phyloP scores from a whole-genome alignment of 2,797 vertebrate genomes.

The Pangasius mekongensis region DNA sequence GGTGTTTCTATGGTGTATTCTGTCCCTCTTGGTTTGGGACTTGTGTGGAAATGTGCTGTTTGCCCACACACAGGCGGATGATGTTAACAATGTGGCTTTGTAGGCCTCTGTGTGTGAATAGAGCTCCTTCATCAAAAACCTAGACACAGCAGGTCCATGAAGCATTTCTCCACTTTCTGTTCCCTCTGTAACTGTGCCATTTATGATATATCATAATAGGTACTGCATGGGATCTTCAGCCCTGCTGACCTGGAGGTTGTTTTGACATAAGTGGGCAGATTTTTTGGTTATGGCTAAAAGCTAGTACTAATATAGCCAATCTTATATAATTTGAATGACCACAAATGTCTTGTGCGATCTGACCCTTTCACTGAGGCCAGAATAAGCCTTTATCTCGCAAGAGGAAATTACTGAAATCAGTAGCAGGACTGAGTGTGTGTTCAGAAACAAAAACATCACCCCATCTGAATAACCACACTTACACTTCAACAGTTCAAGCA shows the following conservation, averaged over 20 bases:
- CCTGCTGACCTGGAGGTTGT: not conserved
- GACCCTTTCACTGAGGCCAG: not conserved
- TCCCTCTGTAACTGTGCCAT: not conserved
- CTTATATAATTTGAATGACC: not conserved
- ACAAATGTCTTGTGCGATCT: not conserved
- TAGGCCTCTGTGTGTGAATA: constrained; percentile 32
- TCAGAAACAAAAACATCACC: not conserved
- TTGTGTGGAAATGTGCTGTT: constrained; percentile 34
- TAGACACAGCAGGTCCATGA: constrained; percentile 14
- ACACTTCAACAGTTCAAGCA: not conserved
- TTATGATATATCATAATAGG: not conserved
- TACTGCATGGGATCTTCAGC: not conserved
- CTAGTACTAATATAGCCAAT: no score
- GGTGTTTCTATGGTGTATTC: not conserved
- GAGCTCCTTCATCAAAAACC: constrained; percentile 44
- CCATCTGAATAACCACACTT: constrained; percentile 35
- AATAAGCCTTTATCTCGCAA: not conserved
- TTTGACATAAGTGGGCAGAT: not conserved
- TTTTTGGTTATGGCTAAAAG: not conserved
- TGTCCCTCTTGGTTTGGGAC: not conserved
- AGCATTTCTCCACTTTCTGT: not conserved
- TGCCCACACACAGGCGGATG: constrained; percentile 32
- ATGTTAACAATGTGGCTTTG: constrained; percentile 58
- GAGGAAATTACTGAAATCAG: constrained; percentile 7
- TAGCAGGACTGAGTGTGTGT: not conserved